Evolutionary conservation across 2,797 vertebrate genomes (phyloP).

Genomic region (Cirrhinus mrigala): DNA sequence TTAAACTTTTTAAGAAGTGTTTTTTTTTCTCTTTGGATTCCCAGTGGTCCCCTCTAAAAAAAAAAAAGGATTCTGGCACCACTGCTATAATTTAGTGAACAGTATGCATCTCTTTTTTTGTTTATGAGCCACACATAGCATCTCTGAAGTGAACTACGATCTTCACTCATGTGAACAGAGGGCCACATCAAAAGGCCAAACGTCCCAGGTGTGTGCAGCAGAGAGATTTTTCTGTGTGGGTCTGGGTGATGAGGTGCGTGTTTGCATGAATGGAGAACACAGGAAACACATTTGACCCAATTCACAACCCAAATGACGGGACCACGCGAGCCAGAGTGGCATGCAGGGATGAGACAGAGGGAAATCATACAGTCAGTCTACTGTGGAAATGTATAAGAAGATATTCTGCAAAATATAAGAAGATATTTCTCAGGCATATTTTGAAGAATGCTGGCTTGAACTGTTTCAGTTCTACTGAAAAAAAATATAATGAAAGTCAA

Average conservation of each 20-base stretch:
- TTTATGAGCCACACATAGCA: constrained; percentile 49
- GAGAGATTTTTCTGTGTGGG: constrained; percentile 21
- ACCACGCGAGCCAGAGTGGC: constrained; percentile 39
- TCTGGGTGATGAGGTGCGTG: not conserved
- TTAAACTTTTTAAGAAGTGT: not conserved
- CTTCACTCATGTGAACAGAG: constrained; percentile 45
- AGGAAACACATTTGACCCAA: constrained; percentile 61
- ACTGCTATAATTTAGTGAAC: constrained; percentile 21
- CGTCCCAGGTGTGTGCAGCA: constrained; percentile 36
- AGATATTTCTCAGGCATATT: not conserved
- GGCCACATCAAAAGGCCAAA: constrained; percentile 35
- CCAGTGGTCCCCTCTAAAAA: not conserved
- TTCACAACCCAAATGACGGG: constrained; percentile 51
- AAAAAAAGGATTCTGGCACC: not conserved
- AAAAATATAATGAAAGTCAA: not conserved
- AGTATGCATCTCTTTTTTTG: constrained; percentile 21
- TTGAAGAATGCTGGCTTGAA: not conserved
- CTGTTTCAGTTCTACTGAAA: not conserved
- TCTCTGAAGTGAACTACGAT: constrained; percentile 37
- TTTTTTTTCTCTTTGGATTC: not conserved
- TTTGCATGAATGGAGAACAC: constrained; percentile 45
- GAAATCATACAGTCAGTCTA: constrained; percentile 26
- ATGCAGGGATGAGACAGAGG: constrained; percentile 13
- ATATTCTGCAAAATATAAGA: not conserved
- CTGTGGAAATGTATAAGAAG: not conserved